Evolutionary conservation across 2,113 vertebrate genomes (phyloP).

Genomic region (Heterotis niloticus): DNA sequence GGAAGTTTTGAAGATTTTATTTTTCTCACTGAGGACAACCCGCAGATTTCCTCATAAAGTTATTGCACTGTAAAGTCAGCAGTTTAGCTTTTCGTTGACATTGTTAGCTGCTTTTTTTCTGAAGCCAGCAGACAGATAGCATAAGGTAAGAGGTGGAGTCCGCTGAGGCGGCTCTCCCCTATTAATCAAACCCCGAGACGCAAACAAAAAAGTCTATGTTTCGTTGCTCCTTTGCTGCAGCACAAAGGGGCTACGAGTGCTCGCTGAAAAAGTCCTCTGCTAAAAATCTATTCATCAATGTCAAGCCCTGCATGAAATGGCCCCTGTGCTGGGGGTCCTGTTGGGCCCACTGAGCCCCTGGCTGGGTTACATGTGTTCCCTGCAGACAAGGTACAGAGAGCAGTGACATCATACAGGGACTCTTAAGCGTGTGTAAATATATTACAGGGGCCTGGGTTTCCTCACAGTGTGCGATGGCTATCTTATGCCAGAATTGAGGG

Average conservation of each 20-base stretch:
- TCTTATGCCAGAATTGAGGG: conserved; percentile 16
- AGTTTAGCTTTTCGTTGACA: conserved; percentile 50
- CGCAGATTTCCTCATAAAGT: background rate
- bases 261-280: conserved; percentile 56
- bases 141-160: conserved; percentile 40
- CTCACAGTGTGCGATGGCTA: conserved; percentile 31
- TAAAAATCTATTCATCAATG: conserved; percentile 72
- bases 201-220: no score
- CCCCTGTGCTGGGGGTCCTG: conserved; percentile 43
- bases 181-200: conserved; percentile 72
- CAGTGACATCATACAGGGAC: conserved; percentile 39
- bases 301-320: conserved; percentile 47
- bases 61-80: conserved; percentile 18
- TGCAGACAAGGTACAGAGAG: conserved; percentile 39
- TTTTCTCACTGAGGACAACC: background rate
- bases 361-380: conserved; percentile 28
- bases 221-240: conserved; percentile 48
- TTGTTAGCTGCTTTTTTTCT: conserved; percentile 68
- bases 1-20: no score
- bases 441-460: conserved; percentile 45
- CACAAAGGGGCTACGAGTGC: conserved; percentile 45
- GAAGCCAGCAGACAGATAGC: conserved; percentile 55
- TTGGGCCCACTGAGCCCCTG: background rate
- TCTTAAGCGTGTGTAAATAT: conserved; percentile 34
- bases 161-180: conserved; percentile 47